Percentiles rank a stretch among this genome's conserved stretches.
These are phyloP conservation scores for Atractosteus spatula DNA, from an alignment of 2,113 vertebrate species.

Conservation along the genomic window DNA sequence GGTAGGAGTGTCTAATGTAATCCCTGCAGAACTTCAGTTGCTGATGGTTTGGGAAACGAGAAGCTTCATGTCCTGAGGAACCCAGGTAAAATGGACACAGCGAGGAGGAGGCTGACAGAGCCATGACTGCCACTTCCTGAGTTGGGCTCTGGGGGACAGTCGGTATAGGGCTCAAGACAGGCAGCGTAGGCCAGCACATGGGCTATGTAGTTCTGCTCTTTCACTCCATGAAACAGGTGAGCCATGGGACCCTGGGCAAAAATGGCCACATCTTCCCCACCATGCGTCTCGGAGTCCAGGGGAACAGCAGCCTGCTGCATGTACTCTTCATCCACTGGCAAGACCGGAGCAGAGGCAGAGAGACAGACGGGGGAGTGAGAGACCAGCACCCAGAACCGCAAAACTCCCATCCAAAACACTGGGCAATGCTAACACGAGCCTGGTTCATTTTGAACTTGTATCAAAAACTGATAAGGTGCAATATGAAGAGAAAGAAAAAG, in stretches of 20 bases:
- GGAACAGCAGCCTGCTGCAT: conserved; percentile 75
- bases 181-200: conserved; percentile 73
- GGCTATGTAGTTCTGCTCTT: conserved; percentile 75
- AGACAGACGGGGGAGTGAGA: background rate
- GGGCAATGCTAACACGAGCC: too few species aligned
- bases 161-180: conserved; percentile 66
- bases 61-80: conserved; percentile 51
- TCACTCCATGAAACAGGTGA: conserved; percentile 72
- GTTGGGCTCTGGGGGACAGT: conserved; percentile 52
- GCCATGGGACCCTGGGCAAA: conserved; percentile 77
- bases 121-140: conserved; percentile 13
- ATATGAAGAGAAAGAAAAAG: conserved; percentile 1
- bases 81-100: conserved; percentile 41
- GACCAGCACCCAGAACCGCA: too few species aligned
- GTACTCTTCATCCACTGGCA: conserved; percentile 69
- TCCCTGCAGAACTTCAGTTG: too few species aligned
- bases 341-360: background rate
- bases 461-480: too few species aligned
- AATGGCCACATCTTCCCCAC: conserved; percentile 73
- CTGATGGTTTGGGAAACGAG: background rate
- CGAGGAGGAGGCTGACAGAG: conserved; percentile 30
- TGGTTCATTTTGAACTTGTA: too few species aligned
- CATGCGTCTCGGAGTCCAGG: conserved; percentile 68
- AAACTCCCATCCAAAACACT: too few species aligned
- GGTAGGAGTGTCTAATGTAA: too few species aligned